A percentile compares a stretch with the other conserved stretches of the same genome.
These are phyloP conservation scores for Thalassarche chlororhynchos DNA, from an alignment of 2,113 vertebrate genomes.

Conservation along the genomic window DNA sequence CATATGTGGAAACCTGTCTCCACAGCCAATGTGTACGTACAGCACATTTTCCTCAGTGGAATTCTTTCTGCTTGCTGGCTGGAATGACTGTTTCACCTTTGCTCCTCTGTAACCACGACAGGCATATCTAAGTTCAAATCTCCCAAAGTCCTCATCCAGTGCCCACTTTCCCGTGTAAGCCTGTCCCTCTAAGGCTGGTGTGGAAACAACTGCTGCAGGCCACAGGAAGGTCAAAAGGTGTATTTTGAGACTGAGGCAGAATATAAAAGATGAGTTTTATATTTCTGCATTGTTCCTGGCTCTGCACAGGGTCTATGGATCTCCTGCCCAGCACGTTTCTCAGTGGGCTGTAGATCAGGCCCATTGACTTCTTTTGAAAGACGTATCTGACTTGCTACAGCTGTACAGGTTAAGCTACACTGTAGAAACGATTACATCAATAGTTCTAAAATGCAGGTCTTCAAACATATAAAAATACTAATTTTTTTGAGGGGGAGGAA, in stretches of 20 bases:
- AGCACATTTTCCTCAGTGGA: background rate
- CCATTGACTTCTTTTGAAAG: background rate
- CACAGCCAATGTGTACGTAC: background rate
- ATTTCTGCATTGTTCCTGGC: background rate
- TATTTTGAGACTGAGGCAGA: background rate
- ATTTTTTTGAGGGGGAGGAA: background rate
- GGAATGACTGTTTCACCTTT: background rate
- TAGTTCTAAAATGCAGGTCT: background rate
- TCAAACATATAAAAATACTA: background rate
- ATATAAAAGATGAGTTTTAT: background rate
- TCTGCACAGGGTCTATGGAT: background rate
- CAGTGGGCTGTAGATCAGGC: background rate
- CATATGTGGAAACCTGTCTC: rapidly evolving
- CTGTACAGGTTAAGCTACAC: background rate
- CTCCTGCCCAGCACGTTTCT: background rate
- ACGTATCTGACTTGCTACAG: background rate
- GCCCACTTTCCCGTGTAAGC: background rate
- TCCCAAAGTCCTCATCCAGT: background rate
- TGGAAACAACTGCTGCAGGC: background rate
- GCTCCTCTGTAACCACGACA: background rate
- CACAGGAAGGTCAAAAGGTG: background rate
- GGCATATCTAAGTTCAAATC: background rate
- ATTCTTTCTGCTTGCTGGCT: background rate
- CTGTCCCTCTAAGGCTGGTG: background rate
- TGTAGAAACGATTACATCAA: background rate